Evolutionary conservation across 2,888 invertebrate genomes (phyloP).

Genomic region (Poecilus cupreus): DNA sequence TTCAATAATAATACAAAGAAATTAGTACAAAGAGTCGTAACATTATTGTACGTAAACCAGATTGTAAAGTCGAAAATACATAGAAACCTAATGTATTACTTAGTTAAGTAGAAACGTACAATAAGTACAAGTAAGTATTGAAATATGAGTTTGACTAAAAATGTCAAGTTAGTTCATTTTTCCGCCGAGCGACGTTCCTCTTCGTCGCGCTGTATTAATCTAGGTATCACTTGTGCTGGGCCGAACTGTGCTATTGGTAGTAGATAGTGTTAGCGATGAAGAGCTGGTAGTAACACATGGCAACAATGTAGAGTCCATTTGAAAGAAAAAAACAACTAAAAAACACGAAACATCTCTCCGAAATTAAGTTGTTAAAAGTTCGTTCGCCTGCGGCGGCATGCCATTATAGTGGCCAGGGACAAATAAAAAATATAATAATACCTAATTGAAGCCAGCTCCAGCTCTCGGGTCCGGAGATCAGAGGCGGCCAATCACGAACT

Average conservation of each 20-base stretch:
- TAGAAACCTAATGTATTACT: no score
- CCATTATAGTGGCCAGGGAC: slow-evolving; percentile 65
- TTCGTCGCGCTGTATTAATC: no score
- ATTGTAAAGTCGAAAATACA: no score
- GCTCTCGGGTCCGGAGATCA: slow-evolving; percentile 23
- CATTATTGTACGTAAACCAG: no score
- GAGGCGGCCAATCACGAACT: slow-evolving; percentile 53
- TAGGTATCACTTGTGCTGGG: background rate
- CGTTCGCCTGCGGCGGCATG: slow-evolving; percentile 64
- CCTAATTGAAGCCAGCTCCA: slow-evolving; percentile 64
- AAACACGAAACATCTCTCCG: slow-evolving; percentile 64
- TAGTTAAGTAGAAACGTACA: no score
- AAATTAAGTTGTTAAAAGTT: slow-evolving; percentile 66
- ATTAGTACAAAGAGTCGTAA: no score
- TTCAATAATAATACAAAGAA: no score
- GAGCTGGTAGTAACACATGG: slow-evolving; percentile 42
- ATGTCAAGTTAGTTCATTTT: no score
- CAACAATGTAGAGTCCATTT: slow-evolving; percentile 53
- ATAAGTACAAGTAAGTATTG: no score
- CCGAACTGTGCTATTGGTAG: background rate
- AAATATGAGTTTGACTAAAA: no score
- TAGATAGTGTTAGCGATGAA: slow-evolving; percentile 16
- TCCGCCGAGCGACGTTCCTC: no score
- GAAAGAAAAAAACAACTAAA: slow-evolving; percentile 60
- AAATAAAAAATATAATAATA: slow-evolving; percentile 67